Conservation (phyloP, 2,113 vertebrate species). For the Lutjanus erythropterus region DNA sequence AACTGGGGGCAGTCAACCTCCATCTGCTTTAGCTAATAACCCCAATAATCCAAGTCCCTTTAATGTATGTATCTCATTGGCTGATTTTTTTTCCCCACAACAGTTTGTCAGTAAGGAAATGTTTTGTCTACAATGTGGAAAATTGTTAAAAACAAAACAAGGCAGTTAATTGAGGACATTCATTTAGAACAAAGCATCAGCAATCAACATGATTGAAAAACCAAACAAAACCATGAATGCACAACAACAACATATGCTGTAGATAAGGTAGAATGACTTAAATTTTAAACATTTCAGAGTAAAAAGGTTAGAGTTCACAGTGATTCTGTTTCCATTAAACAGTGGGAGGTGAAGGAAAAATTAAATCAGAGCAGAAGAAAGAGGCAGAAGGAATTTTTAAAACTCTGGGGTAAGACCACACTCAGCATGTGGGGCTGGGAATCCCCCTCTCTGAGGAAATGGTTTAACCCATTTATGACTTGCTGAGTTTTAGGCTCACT, state of each 20-base stretch:
- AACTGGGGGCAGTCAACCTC: no score
- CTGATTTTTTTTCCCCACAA: not conserved
- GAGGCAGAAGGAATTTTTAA: not conserved
- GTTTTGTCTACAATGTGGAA: not conserved
- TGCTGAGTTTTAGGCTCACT: constrained; percentile 12
- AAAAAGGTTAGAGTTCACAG: not conserved
- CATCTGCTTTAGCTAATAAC: no score
- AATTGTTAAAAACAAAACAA: not conserved
- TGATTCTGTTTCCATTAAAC: constrained; percentile 40
- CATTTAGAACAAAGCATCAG: not conserved
- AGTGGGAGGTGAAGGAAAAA: constrained; percentile 9
- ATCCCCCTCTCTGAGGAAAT: constrained; percentile 73
- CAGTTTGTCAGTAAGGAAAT: not conserved
- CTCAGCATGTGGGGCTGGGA: constrained; percentile 61
- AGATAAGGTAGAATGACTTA: not conserved
- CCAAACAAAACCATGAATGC: not conserved
- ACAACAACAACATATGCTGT: not conserved
- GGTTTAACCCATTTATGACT: constrained; percentile 68
- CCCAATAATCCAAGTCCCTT: no score
- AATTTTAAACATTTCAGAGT: not conserved
- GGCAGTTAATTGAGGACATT: not conserved
- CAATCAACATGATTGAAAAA: not conserved
- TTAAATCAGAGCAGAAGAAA: constrained; percentile 7
- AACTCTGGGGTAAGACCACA: constrained; percentile 46
- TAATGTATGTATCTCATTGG: no score